Conservation (phyloP, 2,888 invertebrate genomes). For the Drosophila barbarae region DNA sequence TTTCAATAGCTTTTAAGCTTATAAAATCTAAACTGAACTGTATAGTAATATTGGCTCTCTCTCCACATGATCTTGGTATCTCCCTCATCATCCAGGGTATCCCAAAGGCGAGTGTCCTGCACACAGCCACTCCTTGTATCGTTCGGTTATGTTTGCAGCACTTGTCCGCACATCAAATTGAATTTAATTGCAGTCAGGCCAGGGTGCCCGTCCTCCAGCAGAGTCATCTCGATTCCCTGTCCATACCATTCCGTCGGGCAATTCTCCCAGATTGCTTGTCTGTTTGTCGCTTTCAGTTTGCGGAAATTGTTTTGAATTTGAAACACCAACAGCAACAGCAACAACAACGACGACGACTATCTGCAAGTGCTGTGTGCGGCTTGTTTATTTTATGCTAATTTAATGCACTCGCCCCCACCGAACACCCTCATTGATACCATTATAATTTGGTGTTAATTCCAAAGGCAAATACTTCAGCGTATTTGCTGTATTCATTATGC, state of each 20-base stretch:
- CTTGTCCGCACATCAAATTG: conserved; percentile 58
- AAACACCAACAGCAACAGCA: conserved; percentile 24
- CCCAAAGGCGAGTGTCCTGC: not conserved
- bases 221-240: not conserved
- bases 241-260: conserved; percentile 4
- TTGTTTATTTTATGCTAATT: conserved; percentile 72
- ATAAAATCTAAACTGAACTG: no score
- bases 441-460: conserved; percentile 67
- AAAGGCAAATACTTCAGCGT: conserved; percentile 51
- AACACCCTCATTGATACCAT: conserved; percentile 51
- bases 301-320: conserved; percentile 59
- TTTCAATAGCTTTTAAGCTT: not conserved
- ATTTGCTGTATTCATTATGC: conserved; percentile 67
- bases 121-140: not conserved
- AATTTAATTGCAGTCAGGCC: conserved; percentile 66
- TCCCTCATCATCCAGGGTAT: conserved; percentile 20
- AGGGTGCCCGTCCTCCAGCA: not conserved
- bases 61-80: not conserved
- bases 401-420: conserved; percentile 57
- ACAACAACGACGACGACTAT: conserved; percentile 39
- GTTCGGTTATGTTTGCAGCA: conserved; percentile 38
- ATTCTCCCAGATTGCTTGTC: conserved; percentile 40
- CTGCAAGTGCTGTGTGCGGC: conserved; percentile 29
- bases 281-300: conserved; percentile 51
- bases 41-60: not conserved